phyloP scores from a whole-genome alignment of 2,888 invertebrate species.

The Apomyelois bistriatella region DNA sequence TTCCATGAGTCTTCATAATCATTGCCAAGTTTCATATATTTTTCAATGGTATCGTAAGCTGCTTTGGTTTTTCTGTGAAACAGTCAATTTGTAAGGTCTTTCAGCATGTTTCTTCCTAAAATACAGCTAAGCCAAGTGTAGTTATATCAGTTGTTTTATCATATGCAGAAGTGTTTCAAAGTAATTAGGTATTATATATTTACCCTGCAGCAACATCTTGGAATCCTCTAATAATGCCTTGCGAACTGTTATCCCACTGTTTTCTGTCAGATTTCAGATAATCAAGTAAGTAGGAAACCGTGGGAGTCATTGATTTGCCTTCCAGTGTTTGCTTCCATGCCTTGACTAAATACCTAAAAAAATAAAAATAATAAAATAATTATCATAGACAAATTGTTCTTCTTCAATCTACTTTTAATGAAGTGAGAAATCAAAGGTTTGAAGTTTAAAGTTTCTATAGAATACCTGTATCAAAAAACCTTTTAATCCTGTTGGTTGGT shows the following conservation, averaged over 20 bases:
- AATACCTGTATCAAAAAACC: too few species aligned
- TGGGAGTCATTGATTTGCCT: slow-evolving; percentile 82
- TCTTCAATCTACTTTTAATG: too few species aligned
- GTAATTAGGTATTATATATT: too few species aligned
- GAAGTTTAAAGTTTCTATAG: too few species aligned
- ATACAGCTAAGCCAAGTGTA: too few species aligned
- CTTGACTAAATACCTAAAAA: slow-evolving; percentile 85
- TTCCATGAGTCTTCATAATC: slow-evolving; percentile 92
- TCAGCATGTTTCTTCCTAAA: too few species aligned
- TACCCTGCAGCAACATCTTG: slow-evolving; percentile 83
- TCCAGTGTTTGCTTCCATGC: slow-evolving; percentile 84
- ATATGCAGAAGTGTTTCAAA: too few species aligned
- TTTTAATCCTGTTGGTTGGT: too few species aligned
- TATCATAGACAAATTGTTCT: too few species aligned
- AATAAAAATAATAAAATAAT: slow-evolving; percentile 1
- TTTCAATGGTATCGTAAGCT: slow-evolving; percentile 57
- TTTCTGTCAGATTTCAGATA: slow-evolving; percentile 33
- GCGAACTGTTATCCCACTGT: slow-evolving; percentile 65
- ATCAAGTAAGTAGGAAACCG: slow-evolving; percentile 83
- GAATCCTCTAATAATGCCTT: slow-evolving; percentile 79
- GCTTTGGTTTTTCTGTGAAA: slow-evolving; percentile 43
- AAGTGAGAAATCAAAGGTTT: too few species aligned
- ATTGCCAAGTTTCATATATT: slow-evolving; percentile 81
- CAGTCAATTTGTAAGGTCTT: too few species aligned
- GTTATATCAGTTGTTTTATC: too few species aligned